Conservation (phyloP, 2,888 invertebrate genomes). For the Julus scandinavius region DNA sequence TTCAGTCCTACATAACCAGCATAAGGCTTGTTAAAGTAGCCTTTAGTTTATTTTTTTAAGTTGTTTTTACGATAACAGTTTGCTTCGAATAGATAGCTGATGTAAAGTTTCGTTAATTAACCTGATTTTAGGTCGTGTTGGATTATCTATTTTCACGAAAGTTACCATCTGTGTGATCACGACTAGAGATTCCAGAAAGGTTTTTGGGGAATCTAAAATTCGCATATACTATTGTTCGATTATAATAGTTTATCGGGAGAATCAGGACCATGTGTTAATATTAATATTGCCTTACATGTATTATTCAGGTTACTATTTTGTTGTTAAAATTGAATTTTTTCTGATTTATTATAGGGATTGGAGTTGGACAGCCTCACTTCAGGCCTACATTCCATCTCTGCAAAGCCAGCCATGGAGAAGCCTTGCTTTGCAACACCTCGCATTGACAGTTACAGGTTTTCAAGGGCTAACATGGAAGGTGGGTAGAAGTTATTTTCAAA, state of each 20-base stretch:
- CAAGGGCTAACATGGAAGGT: slow-evolving; percentile 93
- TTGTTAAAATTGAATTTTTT: background rate
- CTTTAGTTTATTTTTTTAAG: background rate
- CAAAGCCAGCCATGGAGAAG: slow-evolving; percentile 37
- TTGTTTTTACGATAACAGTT: slow-evolving; percentile 3
- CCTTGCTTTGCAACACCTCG: slow-evolving; percentile 71
- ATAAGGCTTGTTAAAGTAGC: background rate
- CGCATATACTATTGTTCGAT: too few relatives aligned
- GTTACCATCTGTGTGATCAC: too few relatives aligned
- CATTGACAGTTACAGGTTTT: slow-evolving; percentile 91
- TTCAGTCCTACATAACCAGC: background rate
- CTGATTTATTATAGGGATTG: slow-evolving; percentile 44
- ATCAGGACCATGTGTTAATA: too few relatives aligned
- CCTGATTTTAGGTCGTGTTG: background rate
- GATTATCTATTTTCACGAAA: too few relatives aligned
- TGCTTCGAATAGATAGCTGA: background rate
- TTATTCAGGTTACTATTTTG: too few relatives aligned
- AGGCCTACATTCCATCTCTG: background rate
- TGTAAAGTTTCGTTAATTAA: background rate
- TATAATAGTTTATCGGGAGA: too few relatives aligned
- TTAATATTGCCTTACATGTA: too few relatives aligned
- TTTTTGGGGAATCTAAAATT: too few relatives aligned
- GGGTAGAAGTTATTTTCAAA: too few relatives aligned
- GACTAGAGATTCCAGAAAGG: too few relatives aligned
- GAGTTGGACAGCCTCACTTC: slow-evolving; percentile 46